Conservation (phyloP, 2,888 invertebrate species). For the Mythimna vitellina region DNA sequence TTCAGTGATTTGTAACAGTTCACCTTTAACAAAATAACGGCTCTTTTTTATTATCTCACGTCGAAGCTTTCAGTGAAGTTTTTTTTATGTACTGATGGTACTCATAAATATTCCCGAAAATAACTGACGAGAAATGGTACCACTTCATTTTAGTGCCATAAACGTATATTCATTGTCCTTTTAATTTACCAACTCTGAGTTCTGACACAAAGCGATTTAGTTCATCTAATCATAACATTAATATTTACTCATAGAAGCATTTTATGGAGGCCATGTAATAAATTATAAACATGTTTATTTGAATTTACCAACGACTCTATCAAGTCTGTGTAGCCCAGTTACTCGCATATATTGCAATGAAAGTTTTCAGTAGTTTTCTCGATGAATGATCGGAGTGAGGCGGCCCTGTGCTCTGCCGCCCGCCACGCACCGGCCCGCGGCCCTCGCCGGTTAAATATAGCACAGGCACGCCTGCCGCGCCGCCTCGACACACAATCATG, state of each 20-base stretch:
- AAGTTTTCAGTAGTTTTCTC: constrained; percentile 71
- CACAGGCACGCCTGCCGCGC: constrained; percentile 84
- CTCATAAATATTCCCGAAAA: constrained; percentile 19
- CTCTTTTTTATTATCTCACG: constrained; percentile 29
- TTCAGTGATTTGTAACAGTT: constrained; percentile 68
- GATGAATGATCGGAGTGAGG: constrained; percentile 80
- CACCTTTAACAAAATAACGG: constrained; percentile 39
- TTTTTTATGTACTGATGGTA: neutral
- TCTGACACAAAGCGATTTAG: constrained; percentile 19
- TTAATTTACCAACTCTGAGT: constrained; percentile 11
- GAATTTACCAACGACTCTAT: constrained; percentile 36
- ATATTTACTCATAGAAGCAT: constrained; percentile 38
- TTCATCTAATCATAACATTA: constrained; percentile 18
- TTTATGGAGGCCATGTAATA: constrained; percentile 19
- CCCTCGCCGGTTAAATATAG: constrained; percentile 89
- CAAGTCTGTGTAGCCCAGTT: constrained; percentile 23
- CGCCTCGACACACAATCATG: constrained; percentile 83
- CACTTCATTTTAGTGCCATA: neutral
- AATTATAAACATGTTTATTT: constrained; percentile 38
- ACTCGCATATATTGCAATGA: constrained; percentile 54
- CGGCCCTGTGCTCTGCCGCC: constrained; percentile 74
- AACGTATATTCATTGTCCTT: constrained; percentile 16
- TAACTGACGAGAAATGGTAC: constrained; percentile 8
- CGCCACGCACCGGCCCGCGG: constrained; percentile 76
- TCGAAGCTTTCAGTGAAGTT: constrained; percentile 3